phyloP scores from a whole-genome alignment of 2,797 vertebrate species.

The Galago senegalensis region DNA sequence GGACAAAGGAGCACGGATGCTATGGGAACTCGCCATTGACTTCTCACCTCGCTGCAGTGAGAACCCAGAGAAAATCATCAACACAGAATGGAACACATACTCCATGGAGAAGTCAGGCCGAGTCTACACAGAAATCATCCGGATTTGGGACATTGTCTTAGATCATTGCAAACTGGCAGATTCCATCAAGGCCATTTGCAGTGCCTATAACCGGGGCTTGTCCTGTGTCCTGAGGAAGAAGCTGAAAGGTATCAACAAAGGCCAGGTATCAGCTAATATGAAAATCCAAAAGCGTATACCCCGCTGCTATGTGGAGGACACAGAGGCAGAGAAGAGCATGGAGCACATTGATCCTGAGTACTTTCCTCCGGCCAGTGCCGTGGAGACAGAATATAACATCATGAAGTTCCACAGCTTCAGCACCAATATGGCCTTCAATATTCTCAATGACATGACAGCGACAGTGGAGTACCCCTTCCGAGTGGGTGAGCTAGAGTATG shows the following conservation, averaged over 20 bases:
- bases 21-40: conserved; percentile 92
- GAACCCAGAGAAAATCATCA: conserved; percentile 89
- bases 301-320: conserved; percentile 90
- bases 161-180: conserved; percentile 90
- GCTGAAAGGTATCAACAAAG: conserved; percentile 89
- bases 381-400: conserved; percentile 91
- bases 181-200: conserved; percentile 88
- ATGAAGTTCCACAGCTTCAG: conserved; percentile 94
- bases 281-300: conserved; percentile 88
- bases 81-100: conserved; percentile 77
- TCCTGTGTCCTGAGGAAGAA: conserved; percentile 91
- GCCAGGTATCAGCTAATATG: conserved; percentile 73
- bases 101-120: conserved; percentile 84
- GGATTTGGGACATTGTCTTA: conserved; percentile 92
- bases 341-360: conserved; percentile 86
- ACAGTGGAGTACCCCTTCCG: conserved; percentile 92
- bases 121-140: conserved; percentile 92
- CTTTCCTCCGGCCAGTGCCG: conserved; percentile 90
- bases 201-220: conserved; percentile 90
- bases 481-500: conserved; percentile 91
- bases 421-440: conserved; percentile 91
- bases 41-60: conserved; percentile 93
- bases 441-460: conserved; percentile 88
- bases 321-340: conserved; percentile 75
- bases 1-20: conserved; percentile 91